Evolutionary conservation across 2,113 vertebrate genomes (phyloP).

Genomic region (Mirza zaza): DNA sequence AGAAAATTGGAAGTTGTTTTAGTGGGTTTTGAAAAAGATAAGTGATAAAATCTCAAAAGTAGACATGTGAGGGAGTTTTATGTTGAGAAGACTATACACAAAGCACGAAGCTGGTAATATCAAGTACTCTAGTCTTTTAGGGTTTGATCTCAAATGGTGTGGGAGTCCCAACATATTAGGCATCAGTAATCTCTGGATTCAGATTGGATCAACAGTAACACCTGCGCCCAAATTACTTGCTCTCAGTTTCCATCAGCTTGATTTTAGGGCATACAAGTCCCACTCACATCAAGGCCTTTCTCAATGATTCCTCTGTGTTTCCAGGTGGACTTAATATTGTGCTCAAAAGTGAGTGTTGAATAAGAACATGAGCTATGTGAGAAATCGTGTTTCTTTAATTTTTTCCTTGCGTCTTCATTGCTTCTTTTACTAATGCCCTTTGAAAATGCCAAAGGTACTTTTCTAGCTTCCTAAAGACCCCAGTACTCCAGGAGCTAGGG

Average conservation of each 20-base stretch:
- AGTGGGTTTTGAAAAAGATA: neutral
- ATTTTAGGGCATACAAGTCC: neutral
- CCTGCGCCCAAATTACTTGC: neutral
- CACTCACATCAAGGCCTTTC: neutral
- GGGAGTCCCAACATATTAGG: neutral
- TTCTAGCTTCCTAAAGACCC: neutral
- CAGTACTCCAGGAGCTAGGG: neutral
- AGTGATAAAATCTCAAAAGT: neutral
- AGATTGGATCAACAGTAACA: neutral
- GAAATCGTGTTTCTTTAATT: neutral
- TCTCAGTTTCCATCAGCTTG: neutral
- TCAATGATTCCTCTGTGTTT: neutral
- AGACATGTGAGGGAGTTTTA: neutral
- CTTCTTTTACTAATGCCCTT: neutral
- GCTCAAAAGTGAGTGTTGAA: neutral
- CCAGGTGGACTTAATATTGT: neutral
- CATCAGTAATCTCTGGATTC: neutral
- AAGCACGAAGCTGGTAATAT: neutral
- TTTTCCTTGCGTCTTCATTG: neutral
- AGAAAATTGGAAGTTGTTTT: neutral
- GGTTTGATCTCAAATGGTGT: neutral
- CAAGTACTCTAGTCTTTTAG: neutral
- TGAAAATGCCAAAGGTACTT: neutral
- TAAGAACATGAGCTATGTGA: neutral
- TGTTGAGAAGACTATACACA: neutral